Evolutionary conservation across 30 jellyfish, hydroid and myxozoan genomes (phyloP), one percentile per base, ranked within the genome.

Genomic region (Clytia hemisphaerica): DNA sequence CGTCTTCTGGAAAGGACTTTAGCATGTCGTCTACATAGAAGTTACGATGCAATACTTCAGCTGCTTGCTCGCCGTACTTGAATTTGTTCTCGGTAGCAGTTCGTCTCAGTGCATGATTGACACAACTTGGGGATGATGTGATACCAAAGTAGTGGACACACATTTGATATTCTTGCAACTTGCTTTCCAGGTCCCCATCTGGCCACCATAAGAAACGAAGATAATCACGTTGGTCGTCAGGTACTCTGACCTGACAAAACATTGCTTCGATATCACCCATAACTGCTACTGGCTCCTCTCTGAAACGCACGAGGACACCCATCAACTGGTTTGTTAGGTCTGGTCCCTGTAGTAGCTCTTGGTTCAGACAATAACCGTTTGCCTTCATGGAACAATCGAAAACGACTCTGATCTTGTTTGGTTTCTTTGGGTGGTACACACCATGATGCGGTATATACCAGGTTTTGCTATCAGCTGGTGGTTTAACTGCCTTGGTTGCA

Each of bases 381-480:
- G 24, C 50, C 68, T 69, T 79, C 27, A 85, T 85, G 9, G 93
- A 72, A 28, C 82, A 64, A 73, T 78, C 85, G 45, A 77, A 77
- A 24, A 77, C 83, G 6, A 77, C 50, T 32, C 90, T 46, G 30
- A 49, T 37, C 37, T 61, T 76, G 21, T 64, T 81, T 2, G 89
- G 89, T 37, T 77, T 77, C 67, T 78, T 78, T 22, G 92, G 73
- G 36, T 67, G 32, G n/a, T 33, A n/a, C 16, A 79, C 84, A 3
- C 59, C 37, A 45, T 79, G 93, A 37, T 70, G 84, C 5, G 93
- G 93, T 22, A 79, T 74, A 49, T 67, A 79, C 93, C 93, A 79
- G 31, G 49, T 58, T 15, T 10, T 67, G 16, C 29, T 12, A 6
- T 59, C 14, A 19, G 58, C 60, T 6, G 10, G 65, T 50, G n/a